phyloP scores from a whole-genome alignment of 2,797 vertebrate species.

The Simalia tracyae region DNA sequence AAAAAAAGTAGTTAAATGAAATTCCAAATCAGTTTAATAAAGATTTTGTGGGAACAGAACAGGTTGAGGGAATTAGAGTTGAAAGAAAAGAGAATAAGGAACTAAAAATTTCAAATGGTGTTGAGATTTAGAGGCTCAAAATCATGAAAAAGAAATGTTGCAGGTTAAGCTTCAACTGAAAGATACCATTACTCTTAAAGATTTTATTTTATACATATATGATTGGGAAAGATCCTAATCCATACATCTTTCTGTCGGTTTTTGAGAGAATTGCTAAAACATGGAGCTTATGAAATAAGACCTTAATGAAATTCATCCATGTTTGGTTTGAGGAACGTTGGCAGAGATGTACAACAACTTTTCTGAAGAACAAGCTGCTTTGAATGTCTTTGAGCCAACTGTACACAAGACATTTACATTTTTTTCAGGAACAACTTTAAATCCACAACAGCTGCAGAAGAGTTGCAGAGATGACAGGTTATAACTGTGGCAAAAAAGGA shows the following conservation, averaged over 20 bases:
- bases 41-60: neutral
- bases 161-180: neutral
- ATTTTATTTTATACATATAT: neutral
- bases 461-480: neutral
- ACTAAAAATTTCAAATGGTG: neutral
- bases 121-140: neutral
- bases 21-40: neutral
- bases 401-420: neutral
- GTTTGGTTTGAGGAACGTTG: neutral
- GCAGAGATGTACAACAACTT: neutral
- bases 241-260: neutral
- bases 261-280: neutral
- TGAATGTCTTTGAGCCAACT: neutral
- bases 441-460: neutral
- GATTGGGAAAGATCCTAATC: neutral
- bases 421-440: neutral
- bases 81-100: neutral
- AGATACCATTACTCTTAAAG: neutral
- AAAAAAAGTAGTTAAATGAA: neutral
- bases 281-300: neutral
- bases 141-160: neutral
- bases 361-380: neutral
- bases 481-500: neutral
- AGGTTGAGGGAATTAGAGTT: neutral
- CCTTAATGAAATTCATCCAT: neutral